These are phyloP conservation scores for Cromileptes altivelis DNA, from an alignment of 2,113 vertebrate genomes.

Conservation along the genomic window DNA sequence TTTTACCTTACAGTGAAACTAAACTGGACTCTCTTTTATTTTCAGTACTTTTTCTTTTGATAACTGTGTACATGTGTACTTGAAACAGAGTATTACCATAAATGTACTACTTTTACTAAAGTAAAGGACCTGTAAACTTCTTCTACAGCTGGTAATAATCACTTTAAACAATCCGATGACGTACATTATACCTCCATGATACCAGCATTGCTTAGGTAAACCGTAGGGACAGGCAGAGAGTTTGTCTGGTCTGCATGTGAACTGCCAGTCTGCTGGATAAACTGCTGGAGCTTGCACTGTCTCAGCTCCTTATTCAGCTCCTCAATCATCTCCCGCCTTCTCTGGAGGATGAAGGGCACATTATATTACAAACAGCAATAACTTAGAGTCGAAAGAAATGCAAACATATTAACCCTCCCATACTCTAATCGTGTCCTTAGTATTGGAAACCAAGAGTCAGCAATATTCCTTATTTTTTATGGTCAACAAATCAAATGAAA, in stretches of 20 bases:
- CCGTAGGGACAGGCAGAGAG: accelerated
- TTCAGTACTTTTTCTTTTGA: not conserved
- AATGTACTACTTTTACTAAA: not conserved
- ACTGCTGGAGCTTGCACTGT: slow-evolving; percentile 94
- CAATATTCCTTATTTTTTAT: too few relatives aligned
- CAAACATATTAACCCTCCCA: not conserved
- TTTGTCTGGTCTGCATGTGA: slow-evolving; percentile 63
- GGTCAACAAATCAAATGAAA: too few relatives aligned
- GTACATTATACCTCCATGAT: slow-evolving; percentile 47
- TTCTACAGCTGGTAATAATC: not conserved
- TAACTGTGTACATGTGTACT: not conserved
- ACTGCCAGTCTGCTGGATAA: slow-evolving; percentile 91
- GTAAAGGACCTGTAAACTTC: not conserved
- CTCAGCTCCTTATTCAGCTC: slow-evolving; percentile 94
- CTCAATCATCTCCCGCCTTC: slow-evolving; percentile 85
- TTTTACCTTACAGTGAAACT: not conserved
- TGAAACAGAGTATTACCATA: not conserved
- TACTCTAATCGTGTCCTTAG: not conserved
- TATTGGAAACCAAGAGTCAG: too few relatives aligned
- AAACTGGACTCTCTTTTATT: not conserved
- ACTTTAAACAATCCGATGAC: not conserved
- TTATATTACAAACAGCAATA: not conserved
- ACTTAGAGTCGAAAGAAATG: too few relatives aligned
- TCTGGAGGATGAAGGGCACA: slow-evolving; percentile 77
- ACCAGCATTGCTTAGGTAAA: slow-evolving; percentile 51